phyloP scores from a whole-genome alignment of 2,113 vertebrate species.

The Antennarius striatus region DNA sequence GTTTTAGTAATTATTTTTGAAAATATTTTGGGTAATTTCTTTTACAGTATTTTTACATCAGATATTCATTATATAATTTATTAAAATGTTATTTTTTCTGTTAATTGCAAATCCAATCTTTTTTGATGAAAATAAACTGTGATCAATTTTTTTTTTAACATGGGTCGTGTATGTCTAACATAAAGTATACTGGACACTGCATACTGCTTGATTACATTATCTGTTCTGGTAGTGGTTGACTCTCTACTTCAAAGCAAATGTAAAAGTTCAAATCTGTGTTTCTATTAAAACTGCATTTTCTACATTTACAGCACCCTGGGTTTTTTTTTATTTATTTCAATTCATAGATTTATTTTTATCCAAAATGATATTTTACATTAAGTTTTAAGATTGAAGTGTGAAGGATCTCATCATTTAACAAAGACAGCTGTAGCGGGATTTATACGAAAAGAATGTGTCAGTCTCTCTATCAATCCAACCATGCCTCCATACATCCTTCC shows the following conservation, averaged over 20 bases:
- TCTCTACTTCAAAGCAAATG: neutral
- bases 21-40: slow-evolving; percentile 52
- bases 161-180: slow-evolving; percentile 63
- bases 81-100: slow-evolving; percentile 93
- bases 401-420: no score
- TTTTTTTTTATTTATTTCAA: no score
- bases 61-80: slow-evolving; percentile 99
- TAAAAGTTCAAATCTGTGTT: neutral
- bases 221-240: neutral
- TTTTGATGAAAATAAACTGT: slow-evolving; percentile 91
- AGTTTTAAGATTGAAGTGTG: no score
- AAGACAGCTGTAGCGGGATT: no score
- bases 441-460: no score
- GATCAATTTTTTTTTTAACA: slow-evolving; percentile 87
- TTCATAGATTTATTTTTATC: no score
- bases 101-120: slow-evolving; percentile 89
- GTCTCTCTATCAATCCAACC: no score
- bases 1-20: no score
- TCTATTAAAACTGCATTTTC: neutral
- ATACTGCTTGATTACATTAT: slow-evolving; percentile 20
- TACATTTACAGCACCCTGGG: neutral
- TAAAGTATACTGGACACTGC: slow-evolving; percentile 65
- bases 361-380: no score
- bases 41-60: slow-evolving; percentile 83
- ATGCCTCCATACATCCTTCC: no score